Base-by-base conservation (phyloP, 2,888 invertebrate species). In the Acrobeloides nanus region DNA sequence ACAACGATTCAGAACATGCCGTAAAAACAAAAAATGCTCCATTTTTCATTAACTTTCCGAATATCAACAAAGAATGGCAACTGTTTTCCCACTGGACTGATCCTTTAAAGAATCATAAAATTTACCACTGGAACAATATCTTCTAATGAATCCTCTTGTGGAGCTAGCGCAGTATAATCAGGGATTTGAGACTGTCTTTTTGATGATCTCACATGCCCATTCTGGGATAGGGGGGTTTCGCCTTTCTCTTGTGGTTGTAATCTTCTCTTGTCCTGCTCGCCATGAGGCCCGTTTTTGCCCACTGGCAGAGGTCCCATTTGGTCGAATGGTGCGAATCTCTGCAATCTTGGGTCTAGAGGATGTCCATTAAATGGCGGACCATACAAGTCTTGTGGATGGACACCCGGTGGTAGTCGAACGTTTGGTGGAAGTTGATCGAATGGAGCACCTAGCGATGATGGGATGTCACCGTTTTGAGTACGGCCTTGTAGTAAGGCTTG, bases 161-260 rank as follows among this genome's bases (percentile, higher is more conserved):
- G n/a, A n/a, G n/a, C n/a, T n/a, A n/a, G n/a, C n/a, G n/a, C n/a
- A n/a, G n/a, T n/a, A n/a, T n/a, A n/a, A n/a, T n/a, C n/a, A n/a
- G n/a, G n/a, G n/a, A n/a, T n/a, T n/a, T n/a, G n/a, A n/a, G n/a
- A n/a, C n/a, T n/a, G n/a, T n/a, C n/a, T n/a, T n/a, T n/a, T n/a
- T n/a, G n/a, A n/a, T n/a, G n/a, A n/a, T n/a, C n/a, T n/a, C n/a
- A n/a, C n/a, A n/a, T n/a, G n/a, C n/a, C n/a, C 33, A 25, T 24
- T 35, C 23, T 23, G 38, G 27, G 50, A 39, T 4, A 51, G 52
- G 6, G 51, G 54, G 1, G 57, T 38, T 32, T 55, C 55, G 15
- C 55, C 55, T 37, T 55, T 57, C 8, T 41, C 37, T 37, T 55
- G 55, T 6, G 53, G 53, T 26, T 53, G 39, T n/a, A 53, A 21